Conservation (phyloP, 2,113 vertebrate species). For the Australoheros scitulus region DNA sequence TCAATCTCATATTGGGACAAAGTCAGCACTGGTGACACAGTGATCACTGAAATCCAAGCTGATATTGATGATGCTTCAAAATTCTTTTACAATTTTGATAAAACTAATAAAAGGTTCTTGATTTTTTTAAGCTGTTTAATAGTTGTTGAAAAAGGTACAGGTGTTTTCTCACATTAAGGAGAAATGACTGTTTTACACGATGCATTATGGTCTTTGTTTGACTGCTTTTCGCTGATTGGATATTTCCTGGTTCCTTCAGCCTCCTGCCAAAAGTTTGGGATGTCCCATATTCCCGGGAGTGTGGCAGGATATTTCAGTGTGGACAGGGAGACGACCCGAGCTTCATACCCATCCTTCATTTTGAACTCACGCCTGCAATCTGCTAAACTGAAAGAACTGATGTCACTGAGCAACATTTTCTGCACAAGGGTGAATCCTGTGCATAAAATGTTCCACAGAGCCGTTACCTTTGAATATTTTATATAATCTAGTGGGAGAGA, state of each 20-base stretch:
- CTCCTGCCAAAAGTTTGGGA: neutral
- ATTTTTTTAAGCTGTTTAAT: neutral
- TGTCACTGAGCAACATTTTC: accelerated
- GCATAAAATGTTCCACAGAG: too few relatives aligned
- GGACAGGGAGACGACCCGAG: neutral
- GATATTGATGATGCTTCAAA: neutral
- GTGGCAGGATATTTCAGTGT: neutral
- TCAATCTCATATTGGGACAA: neutral
- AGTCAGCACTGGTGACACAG: neutral
- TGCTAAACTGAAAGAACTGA: neutral
- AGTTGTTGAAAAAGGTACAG: neutral
- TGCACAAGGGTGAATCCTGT: neutral
- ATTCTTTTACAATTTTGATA: neutral
- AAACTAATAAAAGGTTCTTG: neutral
- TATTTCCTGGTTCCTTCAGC: neutral
- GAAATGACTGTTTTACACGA: neutral
- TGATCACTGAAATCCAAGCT: accelerated
- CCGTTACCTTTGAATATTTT: neutral
- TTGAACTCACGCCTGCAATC: neutral
- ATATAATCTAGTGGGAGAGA: neutral
- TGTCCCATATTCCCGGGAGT: neutral
- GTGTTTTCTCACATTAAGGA: neutral
- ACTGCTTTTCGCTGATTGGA: neutral
- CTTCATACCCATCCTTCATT: neutral
- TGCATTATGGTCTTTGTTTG: neutral